Evolutionary conservation across 2,888 invertebrate species (phyloP), one percentile per base, ranked within the genome.

Genomic region (Diarsia brunnea): DNA sequence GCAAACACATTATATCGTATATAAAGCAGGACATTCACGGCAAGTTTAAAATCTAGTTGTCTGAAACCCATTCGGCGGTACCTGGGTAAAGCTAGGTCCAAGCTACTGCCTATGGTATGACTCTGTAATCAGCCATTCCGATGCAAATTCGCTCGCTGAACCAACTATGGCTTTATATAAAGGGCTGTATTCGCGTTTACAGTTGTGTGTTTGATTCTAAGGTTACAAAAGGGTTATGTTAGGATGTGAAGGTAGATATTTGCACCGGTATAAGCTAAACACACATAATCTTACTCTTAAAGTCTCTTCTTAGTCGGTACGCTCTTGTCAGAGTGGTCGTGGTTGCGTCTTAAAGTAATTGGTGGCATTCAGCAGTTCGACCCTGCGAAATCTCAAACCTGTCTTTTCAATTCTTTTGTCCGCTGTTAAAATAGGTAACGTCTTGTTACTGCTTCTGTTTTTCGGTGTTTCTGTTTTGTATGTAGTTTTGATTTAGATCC

Each of bases 111-210:
- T 95, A 95, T 93, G 93, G 93, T 93, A 92, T 92, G 92, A 92
- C 93, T 93, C 94, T 91, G 93, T 95, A 95, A 95, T 95, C 95
- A 95, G 94, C 96, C 94, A 95, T 96, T 96, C 95, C 95, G 93
- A 95, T 95, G 96, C 95, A 95, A 96, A 96, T 96, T 94, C 93
- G 90, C 90, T 91, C 90, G 91, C 94, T 94, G 95, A 94, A 95
- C 94, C 95, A 95, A 95, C 95, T 95, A 95, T 94, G 95, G 94
- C 95, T 94, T 94, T 95, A 95, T 95, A 92, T 93, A 93, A 92
- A 92, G 90, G 87, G 71, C 78, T 66, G 75, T 31, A 85, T 45
- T 93, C 89, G n/a, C 38, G 87, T 89, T 89, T 79, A 80, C 75
- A 89, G 68, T 38, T 27, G 7, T 47, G 82, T 16, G 75, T 92